Base-by-base conservation (phyloP, 2,797 vertebrate species). In the Enteromius trimaculatus region DNA sequence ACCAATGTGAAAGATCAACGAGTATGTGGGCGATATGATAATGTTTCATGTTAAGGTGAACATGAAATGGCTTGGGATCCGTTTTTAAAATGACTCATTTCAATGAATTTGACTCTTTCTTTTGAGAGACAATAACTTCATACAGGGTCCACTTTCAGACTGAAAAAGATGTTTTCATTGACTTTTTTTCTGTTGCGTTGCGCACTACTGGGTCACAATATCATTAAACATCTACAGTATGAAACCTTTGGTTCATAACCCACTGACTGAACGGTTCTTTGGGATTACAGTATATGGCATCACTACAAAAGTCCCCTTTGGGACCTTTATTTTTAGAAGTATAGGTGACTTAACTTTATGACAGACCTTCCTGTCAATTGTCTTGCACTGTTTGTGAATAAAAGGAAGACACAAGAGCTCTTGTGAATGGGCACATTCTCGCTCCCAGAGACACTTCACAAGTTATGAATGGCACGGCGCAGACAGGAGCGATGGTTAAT, bases 381-480 rank as follows among this genome's bases (percentile, higher is more conserved):
- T 31, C 37, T n/a, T 68, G 23, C 49, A 77, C 74, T 23, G 5
- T 14, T 44, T 31, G 23, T 68, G 64, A 60, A 69, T 55, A 58
- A 39, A 77, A 42, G 51, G 6, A 78, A 49, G 75, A 53, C 51
- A 79, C 76, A 53, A 79, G 76, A 64, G 51, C 53, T 51, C 82
- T 71, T 42, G 19, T 69, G 51, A 83, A 83, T 60, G 37, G 64
- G 49, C 51, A 79, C 66, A 78, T 64, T 79, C 53, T 79, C 10
- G 17, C 29, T 62, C 64, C 26, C 21, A 26, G 53, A 78, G 55
- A 68, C 53, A 62, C 75, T 71, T 78, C 53, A 62, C 39, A 64
- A 79, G 66, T 79, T 78, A 70, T 78, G 82, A 83, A 83, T 62
- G 82, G 82, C 66, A 79, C 2, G 0, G 21, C 64, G 53, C 66